phyloP scores from a whole-genome alignment of 2,888 invertebrate genomes.

The Macaria liturata region DNA sequence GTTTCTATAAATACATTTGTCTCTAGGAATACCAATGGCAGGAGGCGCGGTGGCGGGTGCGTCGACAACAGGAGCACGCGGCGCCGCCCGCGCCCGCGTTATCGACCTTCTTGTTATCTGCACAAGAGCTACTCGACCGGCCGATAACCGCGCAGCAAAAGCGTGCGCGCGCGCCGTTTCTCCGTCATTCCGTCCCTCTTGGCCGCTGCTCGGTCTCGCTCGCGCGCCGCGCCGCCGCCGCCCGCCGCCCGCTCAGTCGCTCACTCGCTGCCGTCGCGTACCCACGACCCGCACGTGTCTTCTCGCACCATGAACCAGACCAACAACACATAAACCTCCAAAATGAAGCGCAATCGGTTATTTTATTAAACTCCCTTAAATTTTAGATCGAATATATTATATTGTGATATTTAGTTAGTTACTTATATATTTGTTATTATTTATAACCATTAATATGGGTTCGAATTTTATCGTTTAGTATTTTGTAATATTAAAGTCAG shows the following conservation, averaged over 20 bases:
- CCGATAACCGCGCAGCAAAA: constrained; percentile 80
- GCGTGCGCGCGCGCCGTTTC: constrained; percentile 79
- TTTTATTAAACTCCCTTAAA: constrained; percentile 74
- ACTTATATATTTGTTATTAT: constrained; percentile 69
- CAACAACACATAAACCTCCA: constrained; percentile 81
- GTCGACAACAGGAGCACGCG: constrained; percentile 43
- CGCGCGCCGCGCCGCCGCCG: constrained; percentile 41
- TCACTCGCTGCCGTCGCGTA: constrained; percentile 73
- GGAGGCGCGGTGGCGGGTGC: constrained; percentile 33
- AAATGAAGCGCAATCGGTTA: constrained; percentile 82
- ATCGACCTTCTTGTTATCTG: constrained; percentile 75
- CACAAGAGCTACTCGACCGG: constrained; percentile 68
- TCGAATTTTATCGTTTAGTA: constrained; percentile 67
- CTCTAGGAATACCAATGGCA: constrained; percentile 67
- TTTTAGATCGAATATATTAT: constrained; percentile 80
- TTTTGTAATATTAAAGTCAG: constrained; percentile 67
- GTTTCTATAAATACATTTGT: constrained; percentile 72
- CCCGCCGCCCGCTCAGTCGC: constrained; percentile 64
- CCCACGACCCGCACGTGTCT: constrained; percentile 66
- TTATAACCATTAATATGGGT: constrained; percentile 75
- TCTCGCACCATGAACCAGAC: constrained; percentile 76
- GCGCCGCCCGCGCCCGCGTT: constrained; percentile 51
- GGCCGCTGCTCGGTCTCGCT: constrained; percentile 67
- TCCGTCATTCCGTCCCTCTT: constrained; percentile 72
- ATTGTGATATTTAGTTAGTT: constrained; percentile 82